Evolutionary conservation across 2,113 vertebrate species (phyloP).

Genomic region (Anoura caudifer): DNA sequence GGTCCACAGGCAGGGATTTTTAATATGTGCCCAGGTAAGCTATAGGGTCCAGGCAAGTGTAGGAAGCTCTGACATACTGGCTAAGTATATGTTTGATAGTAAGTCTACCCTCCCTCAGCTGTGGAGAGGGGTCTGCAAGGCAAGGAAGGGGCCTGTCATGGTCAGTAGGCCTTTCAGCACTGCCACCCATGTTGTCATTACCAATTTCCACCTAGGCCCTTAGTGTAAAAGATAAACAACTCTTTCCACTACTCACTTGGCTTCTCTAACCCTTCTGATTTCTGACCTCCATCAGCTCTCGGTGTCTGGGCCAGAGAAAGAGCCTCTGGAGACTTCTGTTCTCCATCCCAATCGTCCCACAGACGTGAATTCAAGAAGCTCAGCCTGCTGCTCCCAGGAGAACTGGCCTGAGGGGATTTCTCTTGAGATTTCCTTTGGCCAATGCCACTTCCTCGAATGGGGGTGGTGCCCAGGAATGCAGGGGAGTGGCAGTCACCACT

Average conservation of each 20-base stretch:
- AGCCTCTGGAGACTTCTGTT: slow-evolving; percentile 70
- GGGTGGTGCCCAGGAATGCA: slow-evolving; percentile 36
- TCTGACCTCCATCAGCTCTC: not conserved
- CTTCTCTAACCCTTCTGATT: slow-evolving; percentile 74
- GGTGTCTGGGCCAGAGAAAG: slow-evolving; percentile 80
- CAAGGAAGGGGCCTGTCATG: not conserved
- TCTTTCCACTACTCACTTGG: slow-evolving; percentile 82
- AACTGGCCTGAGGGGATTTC: not conserved
- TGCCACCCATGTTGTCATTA: not conserved
- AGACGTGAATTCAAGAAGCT: slow-evolving; percentile 84
- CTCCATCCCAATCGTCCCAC: slow-evolving; percentile 86
- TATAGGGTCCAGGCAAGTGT: not conserved
- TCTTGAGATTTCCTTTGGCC: slow-evolving; percentile 15
- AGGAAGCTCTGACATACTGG: not conserved
- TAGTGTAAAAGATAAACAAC: not conserved
- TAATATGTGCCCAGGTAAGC: not conserved
- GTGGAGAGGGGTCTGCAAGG: not conserved
- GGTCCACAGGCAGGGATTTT: not conserved
- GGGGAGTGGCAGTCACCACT: not conserved
- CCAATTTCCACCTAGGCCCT: not conserved
- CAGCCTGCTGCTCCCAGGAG: slow-evolving; percentile 43
- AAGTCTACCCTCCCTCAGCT: not conserved
- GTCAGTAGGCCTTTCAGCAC: not conserved
- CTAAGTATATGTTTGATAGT: not conserved
- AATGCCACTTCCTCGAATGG: slow-evolving; percentile 41